Percentiles rank a stretch among this genome's conserved stretches.
Evolutionary conservation across 2,113 vertebrate genomes (phyloP).

Genomic region (Nyctibius bracteatus): DNA sequence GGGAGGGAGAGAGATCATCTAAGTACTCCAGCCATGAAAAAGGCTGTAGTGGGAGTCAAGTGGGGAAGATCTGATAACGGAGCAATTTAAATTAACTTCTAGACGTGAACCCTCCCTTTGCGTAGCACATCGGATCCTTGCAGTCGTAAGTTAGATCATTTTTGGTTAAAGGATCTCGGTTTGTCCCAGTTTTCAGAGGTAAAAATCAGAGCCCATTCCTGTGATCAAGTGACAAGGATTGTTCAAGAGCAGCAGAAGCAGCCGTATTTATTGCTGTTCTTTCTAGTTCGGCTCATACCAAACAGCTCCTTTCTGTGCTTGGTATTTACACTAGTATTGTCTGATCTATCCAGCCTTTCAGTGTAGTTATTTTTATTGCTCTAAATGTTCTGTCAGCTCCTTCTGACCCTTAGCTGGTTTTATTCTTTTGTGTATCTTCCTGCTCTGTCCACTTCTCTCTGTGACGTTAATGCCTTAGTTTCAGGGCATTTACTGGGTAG

Average conservation of each 20-base stretch:
- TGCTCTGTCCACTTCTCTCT: background rate
- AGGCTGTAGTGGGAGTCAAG: background rate
- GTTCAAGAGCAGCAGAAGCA: background rate
- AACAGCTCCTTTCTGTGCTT: background rate
- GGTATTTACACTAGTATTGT: background rate
- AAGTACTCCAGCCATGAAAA: background rate
- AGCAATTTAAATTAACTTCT: background rate
- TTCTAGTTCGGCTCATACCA: background rate
- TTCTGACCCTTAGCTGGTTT: slow-evolving; percentile 11
- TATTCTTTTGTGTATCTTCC: background rate
- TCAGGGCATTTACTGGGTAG: background rate
- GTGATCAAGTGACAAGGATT: background rate
- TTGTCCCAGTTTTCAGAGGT: background rate
- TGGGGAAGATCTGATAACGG: background rate
- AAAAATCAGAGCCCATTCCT: background rate
- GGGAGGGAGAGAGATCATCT: background rate
- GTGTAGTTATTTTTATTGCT: background rate
- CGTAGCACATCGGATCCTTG: fast-evolving
- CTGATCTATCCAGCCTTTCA: background rate
- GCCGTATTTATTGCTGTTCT: background rate
- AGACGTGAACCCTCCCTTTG: background rate
- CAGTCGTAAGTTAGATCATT: background rate
- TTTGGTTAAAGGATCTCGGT: background rate
- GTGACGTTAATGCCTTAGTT: background rate
- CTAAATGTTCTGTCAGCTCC: slow-evolving; percentile 15